Percentiles rank a stretch among this genome's conserved stretches.
These are phyloP conservation scores for Cherax quadricarinatus DNA, from an alignment of 1,140 invertebrate species.

Conservation along the genomic window DNA sequence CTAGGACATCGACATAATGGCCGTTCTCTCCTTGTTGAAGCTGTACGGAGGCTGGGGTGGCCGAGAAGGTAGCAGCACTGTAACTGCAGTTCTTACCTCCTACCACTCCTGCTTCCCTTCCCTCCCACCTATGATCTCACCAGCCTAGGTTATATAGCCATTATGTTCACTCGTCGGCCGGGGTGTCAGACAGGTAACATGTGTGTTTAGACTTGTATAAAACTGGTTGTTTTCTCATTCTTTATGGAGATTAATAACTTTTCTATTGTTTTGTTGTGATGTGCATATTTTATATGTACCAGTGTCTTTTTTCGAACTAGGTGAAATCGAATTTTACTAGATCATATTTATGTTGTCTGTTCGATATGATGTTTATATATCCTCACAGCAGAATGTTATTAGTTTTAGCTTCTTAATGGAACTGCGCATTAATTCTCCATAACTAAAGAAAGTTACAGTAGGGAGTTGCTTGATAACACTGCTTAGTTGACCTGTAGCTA, in stretches of 20 bases:
- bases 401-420: slow-evolving; percentile 54
- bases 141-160: slow-evolving; percentile 37
- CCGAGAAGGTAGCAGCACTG: not conserved
- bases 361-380: slow-evolving; percentile 63
- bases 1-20: slow-evolving; percentile 62
- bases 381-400: slow-evolving; percentile 60
- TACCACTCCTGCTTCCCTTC: slow-evolving; percentile 1
- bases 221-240: slow-evolving; percentile 57
- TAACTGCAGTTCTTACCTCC: not conserved
- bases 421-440: slow-evolving; percentile 37
- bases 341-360: slow-evolving; percentile 66
- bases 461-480: slow-evolving; percentile 51
- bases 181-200: slow-evolving; percentile 36
- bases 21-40: slow-evolving; percentile 43
- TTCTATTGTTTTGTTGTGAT: slow-evolving; percentile 66
- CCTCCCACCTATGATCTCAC: slow-evolving; percentile 29
- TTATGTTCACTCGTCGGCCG: slow-evolving; percentile 46
- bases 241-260: slow-evolving; percentile 35
- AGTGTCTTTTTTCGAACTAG: slow-evolving; percentile 46
- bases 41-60: slow-evolving; percentile 27
- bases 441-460: slow-evolving; percentile 49
- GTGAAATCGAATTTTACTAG: slow-evolving; percentile 61
- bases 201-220: slow-evolving; percentile 59
- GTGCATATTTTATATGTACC: slow-evolving; percentile 64
- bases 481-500: slow-evolving; percentile 55